A percentile compares a stretch with the other conserved stretches of the same genome.
phyloP scores from a whole-genome alignment of 2,888 invertebrate species.

The Caenorhabditis japonica region DNA sequence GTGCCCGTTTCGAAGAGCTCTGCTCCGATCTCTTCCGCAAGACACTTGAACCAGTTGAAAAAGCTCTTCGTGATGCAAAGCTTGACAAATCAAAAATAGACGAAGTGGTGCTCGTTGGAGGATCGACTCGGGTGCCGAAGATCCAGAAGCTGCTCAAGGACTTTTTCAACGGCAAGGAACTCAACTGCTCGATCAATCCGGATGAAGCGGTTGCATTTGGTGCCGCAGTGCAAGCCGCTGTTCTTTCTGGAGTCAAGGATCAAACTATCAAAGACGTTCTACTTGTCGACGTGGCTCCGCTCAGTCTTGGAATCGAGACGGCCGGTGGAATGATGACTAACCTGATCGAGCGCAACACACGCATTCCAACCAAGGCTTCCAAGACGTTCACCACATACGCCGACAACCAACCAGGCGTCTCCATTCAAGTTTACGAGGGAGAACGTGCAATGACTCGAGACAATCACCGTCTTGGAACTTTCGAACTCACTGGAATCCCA shows the following conservation, averaged over 20 bases:
- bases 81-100: constrained; percentile 85
- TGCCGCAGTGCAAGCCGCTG: constrained; percentile 79
- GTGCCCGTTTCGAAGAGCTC: constrained; percentile 96
- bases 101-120: constrained; percentile 84
- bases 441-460: constrained; percentile 79
- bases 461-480: constrained; percentile 77
- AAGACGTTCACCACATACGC: constrained; percentile 88
- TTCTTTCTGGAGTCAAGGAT: constrained; percentile 59
- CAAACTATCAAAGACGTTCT: constrained; percentile 78
- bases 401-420: constrained; percentile 91
- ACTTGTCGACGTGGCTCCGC: constrained; percentile 90
- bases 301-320: constrained; percentile 90
- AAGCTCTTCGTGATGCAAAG: constrained; percentile 93
- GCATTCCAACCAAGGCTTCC: constrained; percentile 78
- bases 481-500: constrained; percentile 78
- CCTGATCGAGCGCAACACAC: constrained; percentile 83
- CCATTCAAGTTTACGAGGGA: constrained; percentile 85
- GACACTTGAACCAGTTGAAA: constrained; percentile 96
- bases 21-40: constrained; percentile 94
- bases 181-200: constrained; percentile 93
- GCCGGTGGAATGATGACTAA: constrained; percentile 94
- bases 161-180: constrained; percentile 90
- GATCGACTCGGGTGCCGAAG: constrained; percentile 96
- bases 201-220: constrained; percentile 97
- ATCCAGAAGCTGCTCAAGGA: constrained; percentile 92